phyloP scores from a whole-genome alignment of 2,113 vertebrate species.

The Isichthys henryi region DNA sequence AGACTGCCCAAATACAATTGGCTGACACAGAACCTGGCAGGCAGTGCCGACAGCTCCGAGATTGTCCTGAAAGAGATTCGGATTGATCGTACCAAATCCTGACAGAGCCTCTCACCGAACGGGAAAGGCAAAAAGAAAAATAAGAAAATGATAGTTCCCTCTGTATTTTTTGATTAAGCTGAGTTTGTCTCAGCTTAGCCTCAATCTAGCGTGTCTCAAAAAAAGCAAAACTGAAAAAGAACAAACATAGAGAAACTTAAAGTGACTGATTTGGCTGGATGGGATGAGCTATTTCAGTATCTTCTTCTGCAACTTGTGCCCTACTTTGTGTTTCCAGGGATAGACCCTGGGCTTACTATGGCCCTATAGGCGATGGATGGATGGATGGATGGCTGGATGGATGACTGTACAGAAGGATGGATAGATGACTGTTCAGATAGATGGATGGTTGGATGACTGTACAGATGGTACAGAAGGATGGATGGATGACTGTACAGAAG shows the following conservation, averaged over 20 bases:
- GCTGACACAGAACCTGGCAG: slow-evolving; percentile 26
- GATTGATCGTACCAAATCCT: slow-evolving; percentile 36
- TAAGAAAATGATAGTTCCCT: neutral
- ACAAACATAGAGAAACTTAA: neutral
- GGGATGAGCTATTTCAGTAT: neutral
- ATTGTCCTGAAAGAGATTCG: slow-evolving; percentile 33
- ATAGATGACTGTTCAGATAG: neutral
- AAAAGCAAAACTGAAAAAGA: neutral
- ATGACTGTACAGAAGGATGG: too few relatives aligned
- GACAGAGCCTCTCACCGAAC: slow-evolving; percentile 27
- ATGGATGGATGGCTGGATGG: neutral
- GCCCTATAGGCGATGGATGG: neutral
- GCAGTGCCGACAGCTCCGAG: slow-evolving; percentile 12
- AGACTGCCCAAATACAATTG: slow-evolving; percentile 28
- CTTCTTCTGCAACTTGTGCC: neutral
- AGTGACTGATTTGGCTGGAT: neutral
- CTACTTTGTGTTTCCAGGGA: neutral
- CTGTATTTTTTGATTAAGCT: slow-evolving; percentile 17
- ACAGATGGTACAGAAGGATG: neutral
- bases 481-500: neutral
- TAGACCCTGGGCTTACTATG: neutral
- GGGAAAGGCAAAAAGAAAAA: neutral
- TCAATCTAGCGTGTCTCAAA: neutral
- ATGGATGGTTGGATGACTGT: too few relatives aligned
- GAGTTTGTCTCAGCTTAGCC: slow-evolving; percentile 15